Evolutionary conservation across 2,113 vertebrate species (phyloP), one percentile per base, ranked within the genome.

Genomic region (Bufo gargarizans): DNA sequence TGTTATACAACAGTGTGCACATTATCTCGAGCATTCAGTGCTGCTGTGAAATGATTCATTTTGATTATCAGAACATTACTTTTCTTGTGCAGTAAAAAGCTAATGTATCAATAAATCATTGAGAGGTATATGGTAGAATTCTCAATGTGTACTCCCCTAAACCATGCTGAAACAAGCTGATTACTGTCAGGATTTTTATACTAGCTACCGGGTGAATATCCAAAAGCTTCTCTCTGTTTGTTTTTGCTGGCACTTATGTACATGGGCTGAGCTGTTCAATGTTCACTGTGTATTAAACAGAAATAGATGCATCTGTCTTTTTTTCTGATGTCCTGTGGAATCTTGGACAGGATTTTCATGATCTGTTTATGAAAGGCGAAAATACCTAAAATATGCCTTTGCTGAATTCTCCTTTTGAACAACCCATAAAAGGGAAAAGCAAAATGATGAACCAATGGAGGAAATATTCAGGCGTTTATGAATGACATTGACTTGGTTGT

Each of bases 311-410:
- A 71, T 87, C 77, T 71, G 16, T 45, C 50, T 81, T 72, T 79
- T 86, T 87, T 81, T 87, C 77, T 81, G 77, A 80, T 50, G 77
- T 80, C 77, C 86, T 81, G 77, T 81, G 77, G 63, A 87, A 87
- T 81, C 50, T 81, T 87, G 77, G 86, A 87, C 55, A 53, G 65
- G 59, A 81, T 81, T 80, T 87, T 87, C 77, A 87, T 81, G 86
- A 87, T 87, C 86, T 87, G 86, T 87, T 87, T 87, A 81, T 87
- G 77, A 87, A 87, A 87, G 65, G 6, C 58, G 77, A 79, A 87
- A 87, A 87, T 81, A 87, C 77, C 86, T 81, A 81, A 87, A 81
- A 87, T 87, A 81, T 81, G 77, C 22, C 77, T 50, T n/a, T 47
- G 77, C 13, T 87, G 69, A 81, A 80, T 71, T 80, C 77, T 47